Percentiles rank a stretch among this genome's conserved stretches.
phyloP scores from a whole-genome alignment of 53 echinoderm and acorn worm species.

The Crossaster papposus region DNA sequence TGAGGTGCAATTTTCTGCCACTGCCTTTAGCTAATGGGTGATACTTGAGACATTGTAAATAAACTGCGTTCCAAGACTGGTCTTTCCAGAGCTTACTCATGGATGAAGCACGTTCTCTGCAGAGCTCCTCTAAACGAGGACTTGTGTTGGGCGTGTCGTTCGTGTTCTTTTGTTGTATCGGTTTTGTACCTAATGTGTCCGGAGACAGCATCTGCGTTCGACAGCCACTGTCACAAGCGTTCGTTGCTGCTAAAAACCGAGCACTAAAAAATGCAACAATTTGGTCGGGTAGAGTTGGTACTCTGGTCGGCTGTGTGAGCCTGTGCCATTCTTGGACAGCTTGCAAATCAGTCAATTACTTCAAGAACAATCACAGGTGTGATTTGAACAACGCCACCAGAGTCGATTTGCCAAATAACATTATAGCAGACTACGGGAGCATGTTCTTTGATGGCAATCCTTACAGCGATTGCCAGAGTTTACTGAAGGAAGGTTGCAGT shows the following conservation, averaged over 20 bases:
- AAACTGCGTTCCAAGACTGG: too few relatives aligned
- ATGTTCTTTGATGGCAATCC: background rate
- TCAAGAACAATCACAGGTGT: background rate
- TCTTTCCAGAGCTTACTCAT: too few relatives aligned
- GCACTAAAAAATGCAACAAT: background rate
- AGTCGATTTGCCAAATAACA: background rate
- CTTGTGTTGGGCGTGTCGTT: too few relatives aligned
- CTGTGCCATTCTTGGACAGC: background rate
- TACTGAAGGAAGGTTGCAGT: conserved; percentile 5
- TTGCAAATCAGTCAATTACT: conserved; percentile 17
- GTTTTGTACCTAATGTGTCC: background rate
- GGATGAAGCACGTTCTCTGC: too few relatives aligned
- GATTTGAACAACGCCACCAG: background rate
- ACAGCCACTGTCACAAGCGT: background rate
- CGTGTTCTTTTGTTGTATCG: background rate
- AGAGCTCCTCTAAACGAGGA: too few relatives aligned
- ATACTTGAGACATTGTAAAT: too few relatives aligned
- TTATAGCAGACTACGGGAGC: background rate
- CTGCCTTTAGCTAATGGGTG: too few relatives aligned
- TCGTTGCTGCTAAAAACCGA: background rate
- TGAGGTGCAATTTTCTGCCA: too few relatives aligned
- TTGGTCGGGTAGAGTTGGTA: background rate
- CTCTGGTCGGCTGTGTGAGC: background rate
- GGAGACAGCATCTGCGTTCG: background rate
- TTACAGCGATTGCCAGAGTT: background rate